Base-by-base conservation (phyloP, 92 coral and sea anemone genomes). In the Zoanthus sansibaricus region DNA sequence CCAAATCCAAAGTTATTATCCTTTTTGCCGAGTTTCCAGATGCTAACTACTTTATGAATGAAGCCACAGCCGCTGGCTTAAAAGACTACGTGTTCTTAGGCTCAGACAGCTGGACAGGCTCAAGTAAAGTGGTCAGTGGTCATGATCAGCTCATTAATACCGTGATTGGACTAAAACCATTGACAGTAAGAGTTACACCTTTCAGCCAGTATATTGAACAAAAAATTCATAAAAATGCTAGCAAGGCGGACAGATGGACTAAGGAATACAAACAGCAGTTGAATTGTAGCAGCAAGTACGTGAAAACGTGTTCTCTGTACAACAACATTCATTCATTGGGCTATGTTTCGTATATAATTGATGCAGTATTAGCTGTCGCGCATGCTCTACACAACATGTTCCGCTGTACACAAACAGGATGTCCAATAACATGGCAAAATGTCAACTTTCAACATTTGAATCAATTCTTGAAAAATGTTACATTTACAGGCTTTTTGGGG, bases 91-190 rank as follows among this genome's bases (percentile, higher is more conserved):
- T 92, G 83, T 92, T 92, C 62, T 71, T 92, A 37, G 95, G 93
- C 2, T 90, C 95, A 0, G 95, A 92, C 76, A 92, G 95, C 45
- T 92, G 95, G 95, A 90, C 92, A 21, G 95, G 95, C 5, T 92
- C 95, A 17, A 59, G 86, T 12, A 83, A 90, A 5, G 93, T 87
- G 72, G 72, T 79, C 67, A 83, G 88, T 9, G 91, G 91, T 30
- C 78, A 86, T 11, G 91, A 58, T 14, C 45, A 51, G n/a, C 87
- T 92, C 13, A 82, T 92, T 32, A 83, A 56, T n/a, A 75, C 95
- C 6, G 89, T 92, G 20, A 87, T 92, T 46, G 92, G 95, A 3
- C 66, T 92, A 11, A 87, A 93, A 51, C 74, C 89, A 11, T 86
- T 90, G 8, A 83, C 89, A 11, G 55, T 73, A 21, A 42, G 30